phyloP scores from a whole-genome alignment of 2,113 vertebrate genomes.

The Stigmatopora argus region DNA sequence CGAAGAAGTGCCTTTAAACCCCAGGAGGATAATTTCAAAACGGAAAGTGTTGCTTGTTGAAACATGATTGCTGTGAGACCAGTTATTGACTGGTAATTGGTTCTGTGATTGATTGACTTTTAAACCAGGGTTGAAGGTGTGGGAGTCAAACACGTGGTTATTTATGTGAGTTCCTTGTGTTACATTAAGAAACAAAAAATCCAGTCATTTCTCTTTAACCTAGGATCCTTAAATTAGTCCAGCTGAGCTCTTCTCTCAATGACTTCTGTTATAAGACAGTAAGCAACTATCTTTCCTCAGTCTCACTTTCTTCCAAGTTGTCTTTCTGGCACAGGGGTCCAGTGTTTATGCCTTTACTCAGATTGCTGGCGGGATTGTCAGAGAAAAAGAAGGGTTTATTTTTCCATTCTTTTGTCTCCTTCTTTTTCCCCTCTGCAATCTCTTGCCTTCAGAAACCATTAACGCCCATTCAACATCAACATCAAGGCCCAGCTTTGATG shows the following conservation, averaged over 20 bases:
- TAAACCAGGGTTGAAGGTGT: neutral
- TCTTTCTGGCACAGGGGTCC: slow-evolving; percentile 75
- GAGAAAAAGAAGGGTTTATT: slow-evolving; percentile 79
- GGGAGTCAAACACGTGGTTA: neutral
- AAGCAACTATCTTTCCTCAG: slow-evolving; percentile 32
- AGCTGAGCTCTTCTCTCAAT: slow-evolving; percentile 27
- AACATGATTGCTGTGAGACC: no score
- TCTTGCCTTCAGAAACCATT: slow-evolving; percentile 94
- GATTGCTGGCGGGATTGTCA: slow-evolving; percentile 84
- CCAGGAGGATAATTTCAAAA: no score
- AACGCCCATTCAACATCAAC: slow-evolving; percentile 91
- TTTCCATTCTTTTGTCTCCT: slow-evolving; percentile 69
- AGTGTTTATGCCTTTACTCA: slow-evolving; percentile 84
- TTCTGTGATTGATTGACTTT: no score
- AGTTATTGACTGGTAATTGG: no score
- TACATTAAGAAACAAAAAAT: neutral
- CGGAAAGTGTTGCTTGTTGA: no score
- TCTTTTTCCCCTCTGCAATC: slow-evolving; percentile 74
- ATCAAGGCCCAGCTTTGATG: slow-evolving; percentile 93
- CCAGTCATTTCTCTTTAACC: slow-evolving; percentile 15
- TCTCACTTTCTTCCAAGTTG: slow-evolving; percentile 42
- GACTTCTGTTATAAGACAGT: slow-evolving; percentile 37
- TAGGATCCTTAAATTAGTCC: slow-evolving; percentile 17
- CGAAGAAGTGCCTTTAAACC: no score
- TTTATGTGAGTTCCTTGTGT: slow-evolving; percentile 3